These are phyloP conservation scores for Actias luna DNA, from an alignment of 2,888 invertebrate species.

Conservation along the genomic window DNA sequence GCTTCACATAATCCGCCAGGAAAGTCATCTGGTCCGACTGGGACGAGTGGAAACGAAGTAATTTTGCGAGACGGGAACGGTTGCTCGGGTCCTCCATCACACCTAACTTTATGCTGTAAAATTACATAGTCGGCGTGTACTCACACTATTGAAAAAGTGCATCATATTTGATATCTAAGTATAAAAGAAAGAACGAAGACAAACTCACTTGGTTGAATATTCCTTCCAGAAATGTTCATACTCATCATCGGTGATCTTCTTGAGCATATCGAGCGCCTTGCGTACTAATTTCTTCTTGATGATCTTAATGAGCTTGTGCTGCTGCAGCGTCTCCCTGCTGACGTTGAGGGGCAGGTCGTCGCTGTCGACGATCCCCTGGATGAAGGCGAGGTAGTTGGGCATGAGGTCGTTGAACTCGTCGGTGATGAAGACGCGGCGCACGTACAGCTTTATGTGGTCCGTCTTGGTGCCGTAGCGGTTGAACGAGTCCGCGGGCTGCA, in stretches of 20 bases:
- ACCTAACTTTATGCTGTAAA: conserved; percentile 92
- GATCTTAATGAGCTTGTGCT: conserved; percentile 98
- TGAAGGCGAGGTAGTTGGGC: conserved; percentile 97
- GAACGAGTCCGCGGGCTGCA: conserved; percentile 96
- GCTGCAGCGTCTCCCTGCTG: conserved; percentile 98
- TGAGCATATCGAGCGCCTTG: conserved; percentile 98
- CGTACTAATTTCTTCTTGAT: conserved; percentile 99
- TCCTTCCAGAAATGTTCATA: conserved; percentile 99
- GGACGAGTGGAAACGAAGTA: conserved; percentile 95
- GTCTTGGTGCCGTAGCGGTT: conserved; percentile 97
- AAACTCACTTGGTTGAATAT: conserved; percentile 94
- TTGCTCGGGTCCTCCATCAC: conserved; percentile 99
- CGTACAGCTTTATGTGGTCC: conserved; percentile 98
- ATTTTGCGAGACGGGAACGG: conserved; percentile 96
- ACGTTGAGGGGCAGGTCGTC: conserved; percentile 99
- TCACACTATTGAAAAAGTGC: neutral
- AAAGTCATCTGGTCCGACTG: conserved; percentile 85
- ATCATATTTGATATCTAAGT: neutral
- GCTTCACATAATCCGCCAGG: conserved; percentile 93
- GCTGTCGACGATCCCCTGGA: conserved; percentile 98
- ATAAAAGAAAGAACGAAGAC: neutral
- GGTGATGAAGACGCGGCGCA: conserved; percentile 98
- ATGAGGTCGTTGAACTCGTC: conserved; percentile 99
- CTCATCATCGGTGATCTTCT: conserved; percentile 94
- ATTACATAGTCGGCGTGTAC: neutral